Conservation (phyloP, 2,888 invertebrate species). For the Linyphia triangularis region DNA sequence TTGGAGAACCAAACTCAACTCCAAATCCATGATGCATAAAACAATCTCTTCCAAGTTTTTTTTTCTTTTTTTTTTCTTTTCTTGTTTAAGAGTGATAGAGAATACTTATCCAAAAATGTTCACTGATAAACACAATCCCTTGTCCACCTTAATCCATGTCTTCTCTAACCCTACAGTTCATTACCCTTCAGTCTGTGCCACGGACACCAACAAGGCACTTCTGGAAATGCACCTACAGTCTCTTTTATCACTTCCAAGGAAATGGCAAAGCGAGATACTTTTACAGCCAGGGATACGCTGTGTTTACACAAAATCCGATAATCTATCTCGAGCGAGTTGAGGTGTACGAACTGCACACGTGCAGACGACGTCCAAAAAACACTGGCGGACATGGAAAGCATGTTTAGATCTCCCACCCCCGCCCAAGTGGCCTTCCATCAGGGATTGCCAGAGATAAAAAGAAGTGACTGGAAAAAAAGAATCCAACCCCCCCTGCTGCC, state of each 20-base stretch:
- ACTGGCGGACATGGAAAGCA: constrained; percentile 31
- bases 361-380: constrained; percentile 25
- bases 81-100: too few relatives aligned
- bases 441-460: constrained; percentile 25
- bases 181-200: background rate
- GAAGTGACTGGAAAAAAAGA: constrained; percentile 10
- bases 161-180: background rate
- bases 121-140: too few relatives aligned
- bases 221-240: background rate
- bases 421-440: constrained; percentile 25
- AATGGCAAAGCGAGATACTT: background rate
- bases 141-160: too few relatives aligned
- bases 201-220: background rate
- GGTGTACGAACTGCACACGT: constrained; percentile 49
- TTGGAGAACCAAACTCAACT: too few relatives aligned
- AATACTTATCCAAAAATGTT: too few relatives aligned
- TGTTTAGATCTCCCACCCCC: constrained; percentile 24
- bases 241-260: constrained; percentile 5
- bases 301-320: constrained; percentile 60
- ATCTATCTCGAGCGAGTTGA: constrained; percentile 23
- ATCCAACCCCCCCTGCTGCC: background rate
- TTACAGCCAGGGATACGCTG: background rate
- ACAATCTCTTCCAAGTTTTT: too few relatives aligned
- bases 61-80: too few relatives aligned
- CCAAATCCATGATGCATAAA: too few relatives aligned